These are phyloP conservation scores for Dastarcus helophoroides DNA, from an alignment of 2,888 invertebrate genomes.

Conservation along the genomic window DNA sequence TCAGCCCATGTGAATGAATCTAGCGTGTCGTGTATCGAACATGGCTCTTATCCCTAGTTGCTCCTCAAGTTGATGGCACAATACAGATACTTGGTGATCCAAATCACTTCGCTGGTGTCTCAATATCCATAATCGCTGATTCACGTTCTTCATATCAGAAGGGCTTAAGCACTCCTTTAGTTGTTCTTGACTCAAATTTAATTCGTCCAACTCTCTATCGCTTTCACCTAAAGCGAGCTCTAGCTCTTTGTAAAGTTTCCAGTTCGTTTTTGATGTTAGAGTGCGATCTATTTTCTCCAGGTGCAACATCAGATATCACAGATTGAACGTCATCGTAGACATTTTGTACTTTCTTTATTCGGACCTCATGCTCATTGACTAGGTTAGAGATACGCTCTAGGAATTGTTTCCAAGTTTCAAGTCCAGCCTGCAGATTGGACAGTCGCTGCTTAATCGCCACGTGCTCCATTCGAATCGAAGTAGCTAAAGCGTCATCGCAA, in stretches of 20 bases:
- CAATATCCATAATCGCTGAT: constrained; percentile 66
- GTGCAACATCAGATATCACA: constrained; percentile 45
- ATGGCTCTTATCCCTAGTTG: constrained; percentile 57
- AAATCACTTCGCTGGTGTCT: constrained; percentile 72
- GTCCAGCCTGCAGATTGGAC: constrained; percentile 66
- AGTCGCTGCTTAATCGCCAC: constrained; percentile 65
- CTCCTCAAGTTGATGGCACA: constrained; percentile 64
- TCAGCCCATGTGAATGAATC: constrained; percentile 61
- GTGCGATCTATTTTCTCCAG: constrained; percentile 44
- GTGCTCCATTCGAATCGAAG: constrained; percentile 72
- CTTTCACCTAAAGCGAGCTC: constrained; percentile 45
- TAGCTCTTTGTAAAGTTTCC: constrained; percentile 49
- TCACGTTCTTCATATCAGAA: constrained; percentile 67
- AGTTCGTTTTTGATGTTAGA: constrained; percentile 53
- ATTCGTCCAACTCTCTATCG: constrained; percentile 53
- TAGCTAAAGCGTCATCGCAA: constrained; percentile 65
- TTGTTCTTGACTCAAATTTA: constrained; percentile 67
- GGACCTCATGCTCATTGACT: constrained; percentile 51
- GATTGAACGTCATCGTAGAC: constrained; percentile 55
- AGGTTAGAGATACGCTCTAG: constrained; percentile 54
- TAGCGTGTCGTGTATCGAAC: constrained; percentile 54
- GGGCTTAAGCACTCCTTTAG: constrained; percentile 77
- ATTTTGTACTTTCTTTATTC: constrained; percentile 47
- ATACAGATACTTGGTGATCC: constrained; percentile 62
- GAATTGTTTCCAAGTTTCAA: constrained; percentile 73